Percentiles rank a stretch among this genome's conserved stretches.
These are phyloP conservation scores for Tetragnatha versicolor DNA, from an alignment of 1,140 invertebrate species.

Conservation along the genomic window DNA sequence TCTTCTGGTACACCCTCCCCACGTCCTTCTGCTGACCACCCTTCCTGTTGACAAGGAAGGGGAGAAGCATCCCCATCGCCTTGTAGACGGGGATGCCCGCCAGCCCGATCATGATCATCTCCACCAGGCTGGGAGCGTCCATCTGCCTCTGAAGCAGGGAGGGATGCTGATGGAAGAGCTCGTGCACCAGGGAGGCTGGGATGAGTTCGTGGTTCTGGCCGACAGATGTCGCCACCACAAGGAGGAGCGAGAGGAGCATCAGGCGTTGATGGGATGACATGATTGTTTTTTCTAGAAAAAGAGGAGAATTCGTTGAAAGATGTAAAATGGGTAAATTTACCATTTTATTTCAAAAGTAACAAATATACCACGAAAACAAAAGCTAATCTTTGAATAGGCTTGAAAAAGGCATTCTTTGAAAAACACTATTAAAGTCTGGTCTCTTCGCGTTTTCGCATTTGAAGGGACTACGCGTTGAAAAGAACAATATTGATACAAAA, in stretches of 20 bases:
- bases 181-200: neutral
- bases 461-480: too few relatives aligned
- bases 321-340: too few relatives aligned
- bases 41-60: neutral
- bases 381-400: too few relatives aligned
- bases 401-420: too few relatives aligned
- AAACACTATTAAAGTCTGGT: too few relatives aligned
- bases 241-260: neutral
- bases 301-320: too few relatives aligned
- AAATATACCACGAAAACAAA: too few relatives aligned
- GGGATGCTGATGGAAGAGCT: neutral
- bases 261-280: neutral
- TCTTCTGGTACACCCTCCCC: neutral
- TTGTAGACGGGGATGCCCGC: slow-evolving; percentile 37
- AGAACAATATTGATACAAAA: too few relatives aligned
- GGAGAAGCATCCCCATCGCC: slow-evolving; percentile 15
- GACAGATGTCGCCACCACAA: slow-evolving; percentile 29
- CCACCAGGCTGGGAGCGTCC: slow-evolving; percentile 16
- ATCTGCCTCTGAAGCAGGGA: neutral
- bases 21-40: neutral
- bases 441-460: too few relatives aligned
- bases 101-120: slow-evolving; percentile 39
- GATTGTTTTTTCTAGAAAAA: too few relatives aligned
- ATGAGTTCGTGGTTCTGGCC: neutral
- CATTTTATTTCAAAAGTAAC: too few relatives aligned